These are phyloP conservation scores for Nomada fucata DNA, from an alignment of 2,888 invertebrate genomes.

Conservation along the genomic window DNA sequence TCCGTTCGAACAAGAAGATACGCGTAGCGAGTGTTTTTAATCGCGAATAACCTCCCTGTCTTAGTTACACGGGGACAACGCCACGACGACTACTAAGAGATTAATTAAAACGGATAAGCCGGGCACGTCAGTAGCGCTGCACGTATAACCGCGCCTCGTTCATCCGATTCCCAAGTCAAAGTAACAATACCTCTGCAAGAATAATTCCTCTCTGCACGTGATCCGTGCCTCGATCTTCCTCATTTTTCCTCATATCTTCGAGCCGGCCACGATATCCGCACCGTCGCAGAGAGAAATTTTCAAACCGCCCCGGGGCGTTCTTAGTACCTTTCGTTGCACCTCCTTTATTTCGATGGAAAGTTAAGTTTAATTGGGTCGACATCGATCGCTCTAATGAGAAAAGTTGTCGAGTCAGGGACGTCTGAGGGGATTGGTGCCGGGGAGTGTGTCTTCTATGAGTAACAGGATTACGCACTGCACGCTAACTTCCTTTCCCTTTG, in stretches of 20 bases:
- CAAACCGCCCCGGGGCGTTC: constrained; percentile 21
- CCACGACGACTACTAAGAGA: neutral
- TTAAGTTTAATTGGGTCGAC: constrained; percentile 80
- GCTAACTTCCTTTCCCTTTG: constrained; percentile 47
- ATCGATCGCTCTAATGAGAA: constrained; percentile 82
- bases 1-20: neutral
- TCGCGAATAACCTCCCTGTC: neutral
- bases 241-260: constrained; percentile 43
- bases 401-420: constrained; percentile 72
- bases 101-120: constrained; percentile 34
- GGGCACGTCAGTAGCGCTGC: constrained; percentile 5
- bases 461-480: constrained; percentile 42
- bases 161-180: constrained; percentile 22
- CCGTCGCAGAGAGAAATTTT: constrained; percentile 53
- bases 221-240: neutral
- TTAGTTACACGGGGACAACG: constrained; percentile 4
- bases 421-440: constrained; percentile 20
- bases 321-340: constrained; percentile 32
- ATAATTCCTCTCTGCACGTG: constrained; percentile 2
- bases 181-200: constrained; percentile 35
- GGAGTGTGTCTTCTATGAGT: constrained; percentile 60
- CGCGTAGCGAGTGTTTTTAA: neutral
- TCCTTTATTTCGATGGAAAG: constrained; percentile 69
- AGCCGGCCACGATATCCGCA: constrained; percentile 52
- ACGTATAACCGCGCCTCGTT: constrained; percentile 7